A percentile compares a stretch with the other conserved stretches of the same genome.
These are phyloP conservation scores for Thripadectes ignobilis DNA, from an alignment of 2,797 vertebrate species.

Conservation along the genomic window DNA sequence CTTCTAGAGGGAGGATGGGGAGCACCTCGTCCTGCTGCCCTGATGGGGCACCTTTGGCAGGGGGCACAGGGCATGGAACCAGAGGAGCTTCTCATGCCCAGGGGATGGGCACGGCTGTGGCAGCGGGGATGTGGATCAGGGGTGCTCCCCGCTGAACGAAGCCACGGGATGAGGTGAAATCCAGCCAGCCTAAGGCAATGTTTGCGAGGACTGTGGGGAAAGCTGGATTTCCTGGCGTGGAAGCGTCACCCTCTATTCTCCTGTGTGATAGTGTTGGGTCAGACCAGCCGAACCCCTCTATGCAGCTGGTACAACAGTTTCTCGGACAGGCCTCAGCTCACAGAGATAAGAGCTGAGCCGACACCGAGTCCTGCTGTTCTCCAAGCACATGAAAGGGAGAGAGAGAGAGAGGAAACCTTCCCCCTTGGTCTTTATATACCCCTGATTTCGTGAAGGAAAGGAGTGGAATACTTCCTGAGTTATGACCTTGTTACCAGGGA, in stretches of 20 bases:
- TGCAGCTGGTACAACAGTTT: no score
- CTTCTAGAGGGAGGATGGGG: neutral
- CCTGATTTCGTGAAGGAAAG: no score
- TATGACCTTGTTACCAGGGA: no score
- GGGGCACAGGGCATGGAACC: neutral
- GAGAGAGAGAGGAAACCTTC: no score
- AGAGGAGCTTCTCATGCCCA: neutral
- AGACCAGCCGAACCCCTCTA: neutral
- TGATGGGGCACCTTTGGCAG: neutral
- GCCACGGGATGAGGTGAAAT: neutral
- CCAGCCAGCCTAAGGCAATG: neutral
- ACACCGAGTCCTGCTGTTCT: no score
- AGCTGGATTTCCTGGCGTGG: neutral
- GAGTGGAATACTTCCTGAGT: no score
- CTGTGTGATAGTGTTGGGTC: neutral
- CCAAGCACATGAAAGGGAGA: no score
- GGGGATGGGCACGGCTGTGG: neutral
- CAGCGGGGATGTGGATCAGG: neutral
- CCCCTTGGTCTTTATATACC: no score
- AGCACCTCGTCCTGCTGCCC: neutral
- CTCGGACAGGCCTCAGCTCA: no score
- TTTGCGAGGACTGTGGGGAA: neutral
- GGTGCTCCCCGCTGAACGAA: neutral
- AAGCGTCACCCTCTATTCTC: neutral
- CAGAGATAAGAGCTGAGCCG: no score